Evolutionary conservation across 2,888 invertebrate genomes (phyloP).

Genomic region (Drosophila maculinotata): DNA sequence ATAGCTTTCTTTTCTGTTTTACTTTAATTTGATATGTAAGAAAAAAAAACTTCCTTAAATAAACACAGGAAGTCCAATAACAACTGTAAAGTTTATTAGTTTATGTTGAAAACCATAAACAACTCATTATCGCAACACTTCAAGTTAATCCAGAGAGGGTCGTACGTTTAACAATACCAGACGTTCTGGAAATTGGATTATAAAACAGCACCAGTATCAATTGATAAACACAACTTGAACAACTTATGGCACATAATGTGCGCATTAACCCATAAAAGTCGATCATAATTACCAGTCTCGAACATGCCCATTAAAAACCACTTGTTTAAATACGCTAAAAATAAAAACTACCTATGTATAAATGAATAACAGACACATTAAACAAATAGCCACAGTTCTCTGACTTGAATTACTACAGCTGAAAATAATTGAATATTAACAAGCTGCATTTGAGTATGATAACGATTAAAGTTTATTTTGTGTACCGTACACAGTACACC

Average conservation of each 20-base stretch:
- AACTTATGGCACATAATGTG: conserved; percentile 25
- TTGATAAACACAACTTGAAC: conserved; percentile 33
- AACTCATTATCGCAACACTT: conserved; percentile 15
- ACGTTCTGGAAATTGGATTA: not conserved
- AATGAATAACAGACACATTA: conserved; percentile 33
- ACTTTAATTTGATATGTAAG: too few relatives aligned
- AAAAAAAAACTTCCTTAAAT: not conserved
- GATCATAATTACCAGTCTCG: conserved; percentile 25
- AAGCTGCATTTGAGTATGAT: not conserved
- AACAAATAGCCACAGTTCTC: conserved; percentile 31
- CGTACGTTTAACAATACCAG: not conserved
- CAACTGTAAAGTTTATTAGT: not conserved
- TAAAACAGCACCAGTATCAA: conserved; percentile 13
- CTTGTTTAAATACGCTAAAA: conserved; percentile 59
- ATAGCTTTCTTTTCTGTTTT: too few relatives aligned
- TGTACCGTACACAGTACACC: not conserved
- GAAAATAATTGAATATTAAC: conserved; percentile 6
- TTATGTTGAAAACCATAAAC: not conserved
- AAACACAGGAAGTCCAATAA: not conserved
- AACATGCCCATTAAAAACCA: conserved; percentile 46
- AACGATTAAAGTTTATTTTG: conserved; percentile 1
- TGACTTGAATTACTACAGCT: conserved; percentile 13
- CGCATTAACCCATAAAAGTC: conserved; percentile 49
- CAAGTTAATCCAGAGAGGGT: not conserved
- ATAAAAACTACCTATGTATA: conserved; percentile 46